Evolutionary conservation across 2,797 vertebrate genomes (phyloP).

Genomic region (Megalops cyprinoides): DNA sequence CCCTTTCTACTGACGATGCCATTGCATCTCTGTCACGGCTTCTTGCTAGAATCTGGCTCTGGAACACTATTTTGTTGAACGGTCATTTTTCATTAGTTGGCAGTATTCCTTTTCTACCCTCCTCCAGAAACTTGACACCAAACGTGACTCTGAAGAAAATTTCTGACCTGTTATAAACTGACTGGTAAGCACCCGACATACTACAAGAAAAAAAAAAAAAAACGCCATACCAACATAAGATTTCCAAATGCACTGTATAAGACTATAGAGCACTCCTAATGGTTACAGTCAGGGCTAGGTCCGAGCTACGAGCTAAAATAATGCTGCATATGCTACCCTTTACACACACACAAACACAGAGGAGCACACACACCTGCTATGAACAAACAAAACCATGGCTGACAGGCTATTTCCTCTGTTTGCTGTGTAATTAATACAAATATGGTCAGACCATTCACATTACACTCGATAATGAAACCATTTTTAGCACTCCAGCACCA

Average conservation of each 20-base stretch:
- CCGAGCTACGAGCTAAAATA: too few species aligned
- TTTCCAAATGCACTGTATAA: background rate
- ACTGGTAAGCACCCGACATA: too few species aligned
- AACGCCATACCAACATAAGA: background rate
- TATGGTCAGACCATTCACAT: background rate
- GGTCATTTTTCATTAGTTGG: background rate
- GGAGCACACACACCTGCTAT: background rate
- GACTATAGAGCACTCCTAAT: background rate
- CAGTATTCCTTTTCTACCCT: background rate
- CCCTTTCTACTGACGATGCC: too few species aligned
- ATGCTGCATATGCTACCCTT: too few species aligned
- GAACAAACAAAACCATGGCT: background rate
- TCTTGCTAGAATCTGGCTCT: background rate
- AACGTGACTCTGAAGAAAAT: background rate
- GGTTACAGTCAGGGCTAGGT: background rate
- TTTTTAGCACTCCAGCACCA: background rate
- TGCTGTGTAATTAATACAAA: constrained; percentile 11
- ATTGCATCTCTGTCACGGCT: too few species aligned
- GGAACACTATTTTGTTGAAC: background rate
- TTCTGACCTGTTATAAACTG: too few species aligned
- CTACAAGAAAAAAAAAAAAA: too few species aligned
- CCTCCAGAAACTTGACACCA: background rate
- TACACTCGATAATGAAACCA: background rate
- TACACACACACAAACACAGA: background rate
- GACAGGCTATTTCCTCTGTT: background rate